Evolutionary conservation across 2,113 vertebrate species (phyloP), one percentile per base, ranked within the genome.

Genomic region (Macaca nemestrina): DNA sequence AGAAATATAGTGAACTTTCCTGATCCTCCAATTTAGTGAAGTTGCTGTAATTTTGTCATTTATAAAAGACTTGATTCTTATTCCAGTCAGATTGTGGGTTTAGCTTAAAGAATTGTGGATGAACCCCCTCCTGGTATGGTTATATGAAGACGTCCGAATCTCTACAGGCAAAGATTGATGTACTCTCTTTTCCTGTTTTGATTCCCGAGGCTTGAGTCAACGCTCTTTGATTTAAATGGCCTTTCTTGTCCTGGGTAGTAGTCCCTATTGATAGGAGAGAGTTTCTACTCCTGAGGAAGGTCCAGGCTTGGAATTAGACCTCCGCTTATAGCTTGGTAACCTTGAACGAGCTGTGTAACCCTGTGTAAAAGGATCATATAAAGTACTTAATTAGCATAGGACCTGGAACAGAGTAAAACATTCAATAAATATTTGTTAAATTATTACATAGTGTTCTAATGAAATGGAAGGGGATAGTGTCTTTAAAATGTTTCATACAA

Each of bases 111-210:
- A 85, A 55, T 32, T 50, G 70, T 67, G 61, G 18, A 32, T 80
- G 50, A 78, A 14, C 30, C 22, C 3, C 89, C 14, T 50, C 40
- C 32, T 84, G 95, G 6, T 76, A 0, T 72, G 23, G n/a, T 85
- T 52, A 78, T 12, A 3, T 61, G 45, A 68, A 96, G 61, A 20
- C 38, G 7, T 32, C 35, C 45, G 70, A 59, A 27, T 75, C 45
- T 76, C 52, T 17, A 12, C 22, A 43, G n/a, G 25, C 38, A 35
- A 20, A 90, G 43, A 73, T 94, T 96, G 95, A 78, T 88, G 32
- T 96, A 43, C 43, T 88, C 88, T 72, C 50, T 95, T 52, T 96
- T 91, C 70, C 94, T 94, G 64, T 27, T 97, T 97, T 97, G 76
- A 78, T 97, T 90, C 0, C 38, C 88, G 88, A 95, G 96, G 45